phyloP scores from a whole-genome alignment of 1,140 invertebrate species.

The Cotesia typhae region DNA sequence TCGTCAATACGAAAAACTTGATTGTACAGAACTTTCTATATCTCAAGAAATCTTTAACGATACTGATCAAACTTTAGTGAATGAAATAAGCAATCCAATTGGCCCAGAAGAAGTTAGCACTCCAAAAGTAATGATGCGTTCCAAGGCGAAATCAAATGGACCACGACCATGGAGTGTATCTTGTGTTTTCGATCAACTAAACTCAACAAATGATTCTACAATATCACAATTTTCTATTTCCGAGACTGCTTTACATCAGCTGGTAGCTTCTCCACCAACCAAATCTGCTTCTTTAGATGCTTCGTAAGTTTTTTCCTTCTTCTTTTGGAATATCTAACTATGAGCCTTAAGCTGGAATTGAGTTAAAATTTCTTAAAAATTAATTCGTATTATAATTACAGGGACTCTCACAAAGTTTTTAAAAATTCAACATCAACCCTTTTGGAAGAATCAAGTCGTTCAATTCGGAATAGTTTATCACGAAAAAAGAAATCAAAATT shows the following conservation, averaged over 20 bases:
- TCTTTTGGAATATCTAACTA: no score
- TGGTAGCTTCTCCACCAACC: constrained; percentile 62
- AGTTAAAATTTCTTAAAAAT: constrained; percentile 7
- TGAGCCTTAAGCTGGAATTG: neutral
- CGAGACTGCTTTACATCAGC: constrained; percentile 83
- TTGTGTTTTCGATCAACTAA: constrained; percentile 69
- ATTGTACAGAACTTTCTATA: constrained; percentile 67
- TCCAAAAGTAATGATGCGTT: constrained; percentile 63
- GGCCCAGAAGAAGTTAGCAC: constrained; percentile 49
- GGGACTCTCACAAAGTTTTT: constrained; percentile 55
- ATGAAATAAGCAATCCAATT: constrained; percentile 44
- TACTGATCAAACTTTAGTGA: constrained; percentile 52
- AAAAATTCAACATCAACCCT: constrained; percentile 62
- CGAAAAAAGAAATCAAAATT: constrained; percentile 75
- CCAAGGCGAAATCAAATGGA: constrained; percentile 60
- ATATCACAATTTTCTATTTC: constrained; percentile 79
- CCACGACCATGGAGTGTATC: constrained; percentile 86
- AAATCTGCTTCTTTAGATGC: constrained; percentile 59
- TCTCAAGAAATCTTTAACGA: constrained; percentile 68
- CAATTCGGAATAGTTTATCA: constrained; percentile 66
- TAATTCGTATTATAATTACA: constrained; percentile 45
- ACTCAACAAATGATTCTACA: constrained; percentile 52
- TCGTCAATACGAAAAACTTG: constrained; percentile 57
- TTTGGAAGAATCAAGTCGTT: constrained; percentile 58
- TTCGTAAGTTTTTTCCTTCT: constrained; percentile 50